These are phyloP conservation scores for Poeciliopsis presidionis DNA, from an alignment of 2,797 vertebrate species.

Conservation along the genomic window DNA sequence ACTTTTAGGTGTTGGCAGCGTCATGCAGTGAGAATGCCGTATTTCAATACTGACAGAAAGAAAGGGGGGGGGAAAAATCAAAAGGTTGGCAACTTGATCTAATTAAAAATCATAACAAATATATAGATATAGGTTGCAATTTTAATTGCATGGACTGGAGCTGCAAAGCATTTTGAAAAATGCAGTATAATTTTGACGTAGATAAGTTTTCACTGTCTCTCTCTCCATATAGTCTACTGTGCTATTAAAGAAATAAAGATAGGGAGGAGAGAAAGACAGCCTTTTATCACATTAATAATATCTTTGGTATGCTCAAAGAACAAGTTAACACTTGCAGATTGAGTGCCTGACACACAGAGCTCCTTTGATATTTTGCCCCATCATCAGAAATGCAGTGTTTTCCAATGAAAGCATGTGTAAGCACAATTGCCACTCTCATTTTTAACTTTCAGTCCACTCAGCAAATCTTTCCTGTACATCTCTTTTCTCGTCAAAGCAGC, in stretches of 20 bases:
- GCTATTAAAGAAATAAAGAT: not conserved
- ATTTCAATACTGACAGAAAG: not conserved
- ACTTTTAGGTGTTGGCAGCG: not conserved
- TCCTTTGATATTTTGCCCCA: not conserved
- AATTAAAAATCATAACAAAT: not conserved
- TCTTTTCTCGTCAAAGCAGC: not conserved
- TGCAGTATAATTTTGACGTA: too few relatives aligned
- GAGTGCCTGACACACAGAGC: not conserved
- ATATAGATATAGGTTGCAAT: not conserved
- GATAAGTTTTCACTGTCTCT: too few relatives aligned
- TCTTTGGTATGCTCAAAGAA: not conserved
- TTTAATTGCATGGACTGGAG: not conserved
- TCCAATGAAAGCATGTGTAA: not conserved
- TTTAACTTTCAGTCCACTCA: not conserved
- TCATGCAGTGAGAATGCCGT: not conserved
- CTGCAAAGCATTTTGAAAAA: not conserved
- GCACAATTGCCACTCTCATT: not conserved
- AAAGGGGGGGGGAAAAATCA: too few relatives aligned
- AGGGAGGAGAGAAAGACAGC: not conserved
- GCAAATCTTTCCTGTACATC: not conserved
- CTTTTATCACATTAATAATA: not conserved
- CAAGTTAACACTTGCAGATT: conserved; percentile 35
- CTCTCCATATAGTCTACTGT: too few relatives aligned
- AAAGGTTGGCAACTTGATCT: not conserved
- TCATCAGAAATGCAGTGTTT: not conserved